phyloP scores from a whole-genome alignment of 2,888 invertebrate species.

The Drosophila mayaguana region DNA sequence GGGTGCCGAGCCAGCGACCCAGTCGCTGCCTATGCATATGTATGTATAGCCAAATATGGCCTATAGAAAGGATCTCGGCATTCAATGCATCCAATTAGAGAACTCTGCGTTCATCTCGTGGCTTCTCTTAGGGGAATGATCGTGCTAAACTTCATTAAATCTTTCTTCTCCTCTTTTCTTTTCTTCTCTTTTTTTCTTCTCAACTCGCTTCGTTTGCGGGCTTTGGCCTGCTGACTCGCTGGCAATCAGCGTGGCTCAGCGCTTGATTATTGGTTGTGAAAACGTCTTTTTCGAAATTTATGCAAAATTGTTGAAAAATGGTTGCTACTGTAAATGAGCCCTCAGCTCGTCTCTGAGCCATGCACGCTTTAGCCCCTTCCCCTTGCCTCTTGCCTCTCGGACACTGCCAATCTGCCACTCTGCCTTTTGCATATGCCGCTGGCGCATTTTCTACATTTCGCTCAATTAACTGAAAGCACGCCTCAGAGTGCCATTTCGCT shows the following conservation, averaged over 20 bases:
- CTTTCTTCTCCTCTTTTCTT: slow-evolving; percentile 40
- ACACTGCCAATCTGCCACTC: background rate
- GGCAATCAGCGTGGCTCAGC: slow-evolving; percentile 58
- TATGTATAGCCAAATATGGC: background rate
- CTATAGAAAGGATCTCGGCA: slow-evolving; percentile 51
- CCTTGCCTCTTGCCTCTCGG: background rate
- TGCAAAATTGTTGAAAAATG: slow-evolving; percentile 78
- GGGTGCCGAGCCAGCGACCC: slow-evolving; percentile 44
- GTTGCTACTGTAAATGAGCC: slow-evolving; percentile 72
- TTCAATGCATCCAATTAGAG: slow-evolving; percentile 75
- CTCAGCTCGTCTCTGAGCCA: slow-evolving; percentile 19
- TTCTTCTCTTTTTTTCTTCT: slow-evolving; percentile 19
- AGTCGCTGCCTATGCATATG: background rate
- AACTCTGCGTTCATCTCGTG: slow-evolving; percentile 42
- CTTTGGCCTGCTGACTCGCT: slow-evolving; percentile 21
- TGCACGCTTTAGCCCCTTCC: slow-evolving; percentile 3
- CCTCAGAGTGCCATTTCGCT: slow-evolving; percentile 51
- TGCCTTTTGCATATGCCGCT: slow-evolving; percentile 27
- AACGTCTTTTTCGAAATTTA: slow-evolving; percentile 73
- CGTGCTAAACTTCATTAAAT: slow-evolving; percentile 82
- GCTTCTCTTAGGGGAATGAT: slow-evolving; percentile 65
- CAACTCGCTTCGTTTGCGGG: slow-evolving; percentile 38
- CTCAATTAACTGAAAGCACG: slow-evolving; percentile 49
- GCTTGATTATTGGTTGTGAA: slow-evolving; percentile 76
- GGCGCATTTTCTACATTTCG: slow-evolving; percentile 56